Evolutionary conservation across 2,888 invertebrate genomes (phyloP).

Genomic region (Leptura quadrifasciata): DNA sequence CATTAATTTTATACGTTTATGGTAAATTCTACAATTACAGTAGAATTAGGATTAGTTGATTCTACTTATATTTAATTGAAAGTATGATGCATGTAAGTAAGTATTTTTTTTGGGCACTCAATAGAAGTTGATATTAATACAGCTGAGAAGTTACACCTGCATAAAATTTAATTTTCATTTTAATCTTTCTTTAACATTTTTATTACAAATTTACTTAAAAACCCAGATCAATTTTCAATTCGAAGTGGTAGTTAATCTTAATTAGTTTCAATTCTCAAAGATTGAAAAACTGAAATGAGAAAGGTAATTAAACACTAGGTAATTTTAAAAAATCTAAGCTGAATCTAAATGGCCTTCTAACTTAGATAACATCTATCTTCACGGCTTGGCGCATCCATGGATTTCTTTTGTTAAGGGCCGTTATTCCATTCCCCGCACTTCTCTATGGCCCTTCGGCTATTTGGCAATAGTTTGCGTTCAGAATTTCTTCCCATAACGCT

Average conservation of each 20-base stretch:
- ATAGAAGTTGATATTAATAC: neutral
- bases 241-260: conserved; percentile 21
- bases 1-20: too few relatives aligned
- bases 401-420: conserved; percentile 70
- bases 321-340: conserved; percentile 64
- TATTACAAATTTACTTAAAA: conserved; percentile 19
- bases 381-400: conserved; percentile 68
- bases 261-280: conserved; percentile 33
- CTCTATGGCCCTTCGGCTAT: conserved; percentile 58
- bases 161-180: neutral
- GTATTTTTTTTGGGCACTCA: too few relatives aligned
- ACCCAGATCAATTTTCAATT: conserved; percentile 9
- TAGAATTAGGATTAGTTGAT: too few relatives aligned
- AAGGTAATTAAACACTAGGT: conserved; percentile 66
- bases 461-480: conserved; percentile 56
- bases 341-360: conserved; percentile 66
- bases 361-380: conserved; percentile 68
- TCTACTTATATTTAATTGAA: too few relatives aligned
- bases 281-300: conserved; percentile 35
- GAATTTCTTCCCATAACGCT: conserved; percentile 24
- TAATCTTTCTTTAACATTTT: neutral
- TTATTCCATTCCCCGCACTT: conserved; percentile 62
- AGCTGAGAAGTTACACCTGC: neutral
- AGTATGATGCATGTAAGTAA: too few relatives aligned
- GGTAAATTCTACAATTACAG: too few relatives aligned